Conservation (phyloP, 2,888 invertebrate species). For the Dasypogon diadema region DNA sequence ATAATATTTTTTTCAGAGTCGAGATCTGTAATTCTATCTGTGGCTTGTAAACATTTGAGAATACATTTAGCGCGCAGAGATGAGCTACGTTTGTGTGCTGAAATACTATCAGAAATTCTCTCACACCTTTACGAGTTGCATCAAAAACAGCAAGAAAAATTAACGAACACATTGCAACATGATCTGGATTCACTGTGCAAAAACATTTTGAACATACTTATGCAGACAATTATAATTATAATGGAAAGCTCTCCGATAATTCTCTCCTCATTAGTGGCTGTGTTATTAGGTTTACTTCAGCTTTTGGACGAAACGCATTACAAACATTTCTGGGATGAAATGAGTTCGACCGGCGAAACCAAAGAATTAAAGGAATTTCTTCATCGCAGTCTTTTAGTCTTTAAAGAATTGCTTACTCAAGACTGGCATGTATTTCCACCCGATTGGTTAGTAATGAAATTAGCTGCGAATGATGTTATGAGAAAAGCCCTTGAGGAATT, state of each 20-base stretch:
- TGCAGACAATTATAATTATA: constrained; percentile 85
- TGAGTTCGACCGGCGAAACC: constrained; percentile 74
- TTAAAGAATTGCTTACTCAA: constrained; percentile 67
- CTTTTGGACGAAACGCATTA: constrained; percentile 90
- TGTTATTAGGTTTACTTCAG: constrained; percentile 86
- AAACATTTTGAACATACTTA: constrained; percentile 84
- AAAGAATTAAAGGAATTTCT: constrained; percentile 89
- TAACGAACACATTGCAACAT: constrained; percentile 72
- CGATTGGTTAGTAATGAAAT: constrained; percentile 92
- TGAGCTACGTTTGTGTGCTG: constrained; percentile 85
- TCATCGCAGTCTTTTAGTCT: constrained; percentile 78
- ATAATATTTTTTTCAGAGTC: constrained; percentile 86
- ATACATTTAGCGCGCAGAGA: constrained; percentile 85
- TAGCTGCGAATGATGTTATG: constrained; percentile 88
- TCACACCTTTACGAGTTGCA: constrained; percentile 70
- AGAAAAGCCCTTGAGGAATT: constrained; percentile 88
- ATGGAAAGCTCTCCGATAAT: constrained; percentile 82
- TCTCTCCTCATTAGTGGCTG: constrained; percentile 82
- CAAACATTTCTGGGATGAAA: constrained; percentile 85
- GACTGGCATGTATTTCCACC: constrained; percentile 76
- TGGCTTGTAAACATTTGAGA: constrained; percentile 87
- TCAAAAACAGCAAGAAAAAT: constrained; percentile 70
- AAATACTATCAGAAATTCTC: constrained; percentile 88
- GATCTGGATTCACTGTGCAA: constrained; percentile 87
- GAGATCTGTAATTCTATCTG: constrained; percentile 83